Evolutionary conservation across 2,888 invertebrate genomes (phyloP), one percentile per base, ranked within the genome.

Genomic region (Nowickia ferox): DNA sequence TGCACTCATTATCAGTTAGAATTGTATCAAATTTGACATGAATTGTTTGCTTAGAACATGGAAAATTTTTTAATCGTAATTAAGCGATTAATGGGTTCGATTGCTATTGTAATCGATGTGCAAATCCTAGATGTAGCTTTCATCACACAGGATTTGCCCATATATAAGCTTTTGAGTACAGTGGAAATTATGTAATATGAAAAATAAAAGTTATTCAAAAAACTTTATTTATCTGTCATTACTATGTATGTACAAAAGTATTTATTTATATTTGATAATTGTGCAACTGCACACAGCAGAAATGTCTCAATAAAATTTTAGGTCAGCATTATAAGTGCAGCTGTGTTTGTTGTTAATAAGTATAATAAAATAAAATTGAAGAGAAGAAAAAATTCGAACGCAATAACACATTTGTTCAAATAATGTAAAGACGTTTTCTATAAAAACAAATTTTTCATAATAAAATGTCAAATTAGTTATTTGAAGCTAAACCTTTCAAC

Each of bases 341-440:
- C 61, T 61, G 61, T 61, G 42, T 61, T 61, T 61, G 42, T 22
- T 30, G 30, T 46, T n/a, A 13, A 46, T n/a, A n/a, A n/a, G n/a
- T 30, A 48, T 59, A 17, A 17, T 38, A 4, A 10, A 9, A 42
- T 9, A 15, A 59, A 2, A 38, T 38, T 30, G 4, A 30, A 30
- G 30, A 4, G 30, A 30, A 30, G 59, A 59, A 59, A 1, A 38
- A 59, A 38, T 38, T 9, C 5, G 17, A 40, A 17, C 11, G 42
- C 38, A 65, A 48, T 0, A 46, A 65, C 46, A 30, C 65, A 65
- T 15, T 65, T 65, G 65, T 46, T 30, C 38, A 66, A 66, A 66
- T n/a, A 38, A 13, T 4, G 40, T 38, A 0, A 30, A 51, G 1
- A 38, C 10, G n/a, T n/a, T 48, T 66, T 48, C 17, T 46, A 68